Base-by-base conservation (phyloP, 1,140 invertebrate species). In the Sycophaga agraensis region DNA sequence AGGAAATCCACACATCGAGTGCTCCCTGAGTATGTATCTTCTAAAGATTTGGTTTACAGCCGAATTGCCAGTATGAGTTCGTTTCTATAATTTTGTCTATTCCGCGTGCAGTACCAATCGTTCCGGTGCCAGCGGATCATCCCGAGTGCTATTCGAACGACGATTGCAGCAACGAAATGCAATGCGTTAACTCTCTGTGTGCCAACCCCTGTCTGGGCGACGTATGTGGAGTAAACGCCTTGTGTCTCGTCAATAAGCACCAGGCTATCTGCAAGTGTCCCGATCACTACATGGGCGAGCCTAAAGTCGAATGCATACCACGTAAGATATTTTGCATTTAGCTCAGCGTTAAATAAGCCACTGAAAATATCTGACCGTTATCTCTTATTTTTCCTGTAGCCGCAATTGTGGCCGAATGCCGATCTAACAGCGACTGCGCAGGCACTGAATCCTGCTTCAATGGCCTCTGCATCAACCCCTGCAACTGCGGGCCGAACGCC, bases 1-100 rank as follows among this genome's bases (percentile, higher is more conserved):
- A 37, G 93, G 93, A 68, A 93, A 94, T 77, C 86, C 93, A 21
- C 86, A 91, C 73, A 80, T 91, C 28, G 90, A 93, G 73, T 96
- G 93, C 72, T 86, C 83, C 31, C 77, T 80, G 74, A 78, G 86
- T 88, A 83, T 70, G 68, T 26, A 17, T 11, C n/a, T n/a, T n/a
- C n/a, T n/a, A n/a, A n/a, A n/a, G n/a, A n/a, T n/a, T n/a, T n/a
- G n/a, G n/a, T n/a, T n/a, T n/a, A n/a, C n/a, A n/a, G n/a, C n/a
- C n/a, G n/a, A n/a, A n/a, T n/a, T n/a, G n/a, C n/a, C n/a, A n/a
- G n/a, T n/a, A n/a, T n/a, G n/a, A n/a, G n/a, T n/a, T n/a, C n/a
- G n/a, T n/a, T 12, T 34, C 26, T 21, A n/a, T 26, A 6, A n/a
- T 28, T 28, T 54, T 42, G 4, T 34, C n/a, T 46, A 16, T 43